A percentile compares a stretch with the other conserved stretches of the same genome.
phyloP scores from a whole-genome alignment of 2,888 invertebrate species.

The Bhutanitis thaidina region DNA sequence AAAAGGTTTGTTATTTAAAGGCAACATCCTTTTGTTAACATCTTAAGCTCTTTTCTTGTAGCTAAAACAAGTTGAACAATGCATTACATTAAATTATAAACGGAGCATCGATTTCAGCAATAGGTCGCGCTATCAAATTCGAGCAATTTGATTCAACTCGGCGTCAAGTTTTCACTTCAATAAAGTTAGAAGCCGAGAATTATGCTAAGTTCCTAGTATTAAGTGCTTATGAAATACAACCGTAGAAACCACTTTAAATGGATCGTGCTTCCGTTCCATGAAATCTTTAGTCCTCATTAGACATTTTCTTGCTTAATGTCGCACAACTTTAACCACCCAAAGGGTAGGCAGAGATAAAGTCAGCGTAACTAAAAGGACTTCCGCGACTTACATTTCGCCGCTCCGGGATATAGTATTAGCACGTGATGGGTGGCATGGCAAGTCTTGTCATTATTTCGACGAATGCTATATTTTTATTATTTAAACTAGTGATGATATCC shows the following conservation, averaged over 20 bases:
- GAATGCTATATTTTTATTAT: no score
- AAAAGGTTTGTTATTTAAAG: no score
- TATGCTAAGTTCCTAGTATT: slow-evolving; percentile 28
- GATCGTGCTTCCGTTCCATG: slow-evolving; percentile 4
- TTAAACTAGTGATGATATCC: no score
- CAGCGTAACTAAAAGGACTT: no score
- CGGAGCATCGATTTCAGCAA: slow-evolving; percentile 20
- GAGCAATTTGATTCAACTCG: slow-evolving; percentile 25
- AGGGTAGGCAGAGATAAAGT: no score
- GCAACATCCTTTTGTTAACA: no score
- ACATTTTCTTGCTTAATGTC: not conserved
- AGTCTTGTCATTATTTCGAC: no score
- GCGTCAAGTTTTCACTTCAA: slow-evolving; percentile 19
- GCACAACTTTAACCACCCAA: not conserved
- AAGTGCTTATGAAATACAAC: slow-evolving; percentile 33
- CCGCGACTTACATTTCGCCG: no score
- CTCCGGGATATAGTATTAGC: no score
- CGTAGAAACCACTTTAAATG: slow-evolving; percentile 31
- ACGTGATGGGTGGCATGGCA: no score
- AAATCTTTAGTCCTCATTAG: not conserved
- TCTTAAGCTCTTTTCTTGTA: no score
- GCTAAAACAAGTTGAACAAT: not conserved
- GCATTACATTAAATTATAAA: slow-evolving; percentile 19
- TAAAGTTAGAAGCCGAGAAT: slow-evolving; percentile 28
- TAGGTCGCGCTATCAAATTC: slow-evolving; percentile 31